These are phyloP conservation scores for Orussus abietinus DNA, from an alignment of 1,140 invertebrate species.

Conservation along the genomic window DNA sequence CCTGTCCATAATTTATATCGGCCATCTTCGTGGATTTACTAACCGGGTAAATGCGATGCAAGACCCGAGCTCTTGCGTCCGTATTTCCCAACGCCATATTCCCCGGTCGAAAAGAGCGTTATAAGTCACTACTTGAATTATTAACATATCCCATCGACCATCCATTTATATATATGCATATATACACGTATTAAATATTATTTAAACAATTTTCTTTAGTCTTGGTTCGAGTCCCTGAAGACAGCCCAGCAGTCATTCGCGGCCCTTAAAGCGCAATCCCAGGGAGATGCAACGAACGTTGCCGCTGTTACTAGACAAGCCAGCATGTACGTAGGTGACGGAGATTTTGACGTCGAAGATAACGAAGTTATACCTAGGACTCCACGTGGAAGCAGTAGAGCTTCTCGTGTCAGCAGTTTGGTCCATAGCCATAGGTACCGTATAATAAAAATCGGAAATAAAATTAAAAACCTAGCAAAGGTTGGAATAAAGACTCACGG, in stretches of 20 bases:
- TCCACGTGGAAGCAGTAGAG: constrained; percentile 46
- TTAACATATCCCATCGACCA: too few relatives aligned
- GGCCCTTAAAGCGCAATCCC: constrained; percentile 37
- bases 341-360: constrained; percentile 46
- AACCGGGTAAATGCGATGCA: too few relatives aligned
- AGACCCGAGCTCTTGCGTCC: too few relatives aligned
- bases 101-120: too few relatives aligned
- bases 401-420: constrained; percentile 60
- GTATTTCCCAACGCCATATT: too few relatives aligned
- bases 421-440: constrained; percentile 62
- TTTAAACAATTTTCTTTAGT: constrained; percentile 1
- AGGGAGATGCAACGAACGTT: too few relatives aligned
- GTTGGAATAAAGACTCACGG: not conserved
- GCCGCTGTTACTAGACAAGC: constrained; percentile 42
- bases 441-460: not conserved
- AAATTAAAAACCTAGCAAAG: not conserved
- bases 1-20: too few relatives aligned
- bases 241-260: constrained; percentile 47
- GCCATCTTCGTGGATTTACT: too few relatives aligned
- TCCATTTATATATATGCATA: too few relatives aligned
- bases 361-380: constrained; percentile 41
- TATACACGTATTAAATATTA: too few relatives aligned
- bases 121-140: too few relatives aligned
- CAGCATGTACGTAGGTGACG: constrained; percentile 42
- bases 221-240: constrained; percentile 46